phyloP scores from a whole-genome alignment of 2,888 invertebrate genomes.

The Catocala nupta region DNA sequence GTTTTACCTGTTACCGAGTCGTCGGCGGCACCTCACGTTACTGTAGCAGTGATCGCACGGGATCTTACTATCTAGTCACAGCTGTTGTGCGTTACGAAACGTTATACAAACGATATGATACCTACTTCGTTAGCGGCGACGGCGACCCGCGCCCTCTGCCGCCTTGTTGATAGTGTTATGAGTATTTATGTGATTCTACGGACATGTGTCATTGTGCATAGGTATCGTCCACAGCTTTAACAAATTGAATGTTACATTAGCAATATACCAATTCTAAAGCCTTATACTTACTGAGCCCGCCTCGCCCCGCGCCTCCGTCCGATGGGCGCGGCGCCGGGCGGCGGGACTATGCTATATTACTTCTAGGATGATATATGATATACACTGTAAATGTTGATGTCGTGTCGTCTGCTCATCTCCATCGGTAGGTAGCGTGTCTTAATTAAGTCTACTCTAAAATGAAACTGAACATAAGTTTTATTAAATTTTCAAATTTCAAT shows the following conservation, averaged over 20 bases:
- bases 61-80: constrained; percentile 78
- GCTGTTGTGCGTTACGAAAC: constrained; percentile 77
- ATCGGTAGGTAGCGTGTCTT: constrained; percentile 75
- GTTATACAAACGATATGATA: constrained; percentile 44
- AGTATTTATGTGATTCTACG: constrained; percentile 42
- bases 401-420: constrained; percentile 70
- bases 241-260: constrained; percentile 61
- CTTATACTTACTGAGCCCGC: constrained; percentile 39
- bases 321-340: background rate
- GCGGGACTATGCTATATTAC: constrained; percentile 12
- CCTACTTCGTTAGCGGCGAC: constrained; percentile 33
- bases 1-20: constrained; percentile 53
- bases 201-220: constrained; percentile 45
- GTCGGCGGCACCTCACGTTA: constrained; percentile 53
- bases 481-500: constrained; percentile 85
- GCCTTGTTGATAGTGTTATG: constrained; percentile 50
- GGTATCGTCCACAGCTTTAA: constrained; percentile 66
- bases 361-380: constrained; percentile 18
- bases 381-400: constrained; percentile 46
- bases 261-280: constrained; percentile 64
- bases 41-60: constrained; percentile 59
- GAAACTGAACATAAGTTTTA: constrained; percentile 81
- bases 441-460: constrained; percentile 75
- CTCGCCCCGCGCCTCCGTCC: no score
- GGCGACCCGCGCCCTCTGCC: constrained; percentile 31